A percentile compares a stretch with the other conserved stretches of the same genome.
Conservation (phyloP, 2,888 invertebrate species). For the Diplolepis rosae region DNA sequence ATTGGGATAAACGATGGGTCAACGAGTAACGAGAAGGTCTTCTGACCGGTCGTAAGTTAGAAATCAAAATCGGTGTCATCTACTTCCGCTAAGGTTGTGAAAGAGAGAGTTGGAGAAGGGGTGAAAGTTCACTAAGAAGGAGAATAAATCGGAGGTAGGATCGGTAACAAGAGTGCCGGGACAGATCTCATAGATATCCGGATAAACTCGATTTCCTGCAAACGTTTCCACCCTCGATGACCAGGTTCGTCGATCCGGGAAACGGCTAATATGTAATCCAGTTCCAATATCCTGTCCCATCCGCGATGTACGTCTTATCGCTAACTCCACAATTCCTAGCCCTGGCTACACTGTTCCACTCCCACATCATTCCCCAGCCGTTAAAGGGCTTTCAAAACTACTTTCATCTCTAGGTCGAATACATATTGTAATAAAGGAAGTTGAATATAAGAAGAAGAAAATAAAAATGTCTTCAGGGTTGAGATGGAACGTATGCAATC, state of each 20-base stretch:
- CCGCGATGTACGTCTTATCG: conserved; percentile 50
- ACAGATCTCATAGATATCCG: conserved; percentile 51
- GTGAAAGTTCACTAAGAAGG: too few species aligned
- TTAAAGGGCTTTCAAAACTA: conserved; percentile 14
- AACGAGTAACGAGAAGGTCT: background rate
- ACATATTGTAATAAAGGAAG: background rate
- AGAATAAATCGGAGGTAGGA: background rate
- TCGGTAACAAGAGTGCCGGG: conserved; percentile 43
- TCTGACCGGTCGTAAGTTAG: background rate
- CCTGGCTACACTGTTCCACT: background rate
- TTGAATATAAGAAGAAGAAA: background rate
- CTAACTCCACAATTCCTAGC: conserved; percentile 23
- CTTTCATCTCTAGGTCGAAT: conserved; percentile 16
- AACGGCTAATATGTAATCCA: conserved; percentile 66
- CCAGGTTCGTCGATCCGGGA: conserved; percentile 38
- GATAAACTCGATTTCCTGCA: conserved; percentile 61
- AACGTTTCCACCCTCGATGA: conserved; percentile 50
- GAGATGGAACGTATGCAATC: conserved; percentile 11
- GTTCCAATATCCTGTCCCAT: conserved; percentile 64
- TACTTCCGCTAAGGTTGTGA: too few species aligned
- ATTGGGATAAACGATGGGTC: conserved; percentile 16
- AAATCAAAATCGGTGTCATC: background rate
- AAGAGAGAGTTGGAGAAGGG: too few species aligned
- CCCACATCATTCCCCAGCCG: background rate
- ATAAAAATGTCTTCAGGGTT: background rate